Evolutionary conservation across 1,140 invertebrate genomes (phyloP), one percentile per base, ranked within the genome.

Genomic region (Pseudobourletiella spinata): DNA sequence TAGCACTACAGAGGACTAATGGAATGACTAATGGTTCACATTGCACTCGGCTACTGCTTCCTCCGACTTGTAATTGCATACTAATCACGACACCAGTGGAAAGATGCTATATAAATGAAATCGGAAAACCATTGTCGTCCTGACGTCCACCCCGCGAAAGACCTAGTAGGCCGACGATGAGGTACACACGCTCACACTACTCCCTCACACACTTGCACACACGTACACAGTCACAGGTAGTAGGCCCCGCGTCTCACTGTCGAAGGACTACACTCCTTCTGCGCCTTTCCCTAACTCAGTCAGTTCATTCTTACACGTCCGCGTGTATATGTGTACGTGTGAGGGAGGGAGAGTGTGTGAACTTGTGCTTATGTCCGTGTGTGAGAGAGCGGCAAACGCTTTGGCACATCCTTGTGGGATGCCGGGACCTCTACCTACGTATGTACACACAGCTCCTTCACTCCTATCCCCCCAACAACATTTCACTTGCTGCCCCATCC

Each of bases 21-120:
- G 48, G 50, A 51, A 48, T 56, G 44, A 46, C 51, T 56, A 57
- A 62, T 54, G 46, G n/a, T 61, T 50, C 22, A 25, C 50, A 55
- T 39, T 46, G 51, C 52, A 62, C 39, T 55, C 32, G 26, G 43
- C 60, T 57, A 42, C 29, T 3, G 3, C 20, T 18, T 51, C 6
- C 28, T 4, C 52, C 35, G 58, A 24, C 48, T 60, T 52, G 25
- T 51, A 18, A 20, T 35, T 35, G 29, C 26, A 51, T 35, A 60
- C 58, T 60, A 52, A 60, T 44, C 58, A 60, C 20, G 46, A 51
- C 25, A 30, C 46, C 58, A 50, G 58, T 42, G 1, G 29, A 60
- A 18, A 42, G 48, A 52, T 59, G 29, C 42, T 35, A 52, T 59
- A 51, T 59, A 32, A 14, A 59, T 60, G 24, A 25, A 25, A 25